These are phyloP conservation scores for Xiphydria camelus DNA, from an alignment of 2,888 invertebrate genomes.

Conservation along the genomic window DNA sequence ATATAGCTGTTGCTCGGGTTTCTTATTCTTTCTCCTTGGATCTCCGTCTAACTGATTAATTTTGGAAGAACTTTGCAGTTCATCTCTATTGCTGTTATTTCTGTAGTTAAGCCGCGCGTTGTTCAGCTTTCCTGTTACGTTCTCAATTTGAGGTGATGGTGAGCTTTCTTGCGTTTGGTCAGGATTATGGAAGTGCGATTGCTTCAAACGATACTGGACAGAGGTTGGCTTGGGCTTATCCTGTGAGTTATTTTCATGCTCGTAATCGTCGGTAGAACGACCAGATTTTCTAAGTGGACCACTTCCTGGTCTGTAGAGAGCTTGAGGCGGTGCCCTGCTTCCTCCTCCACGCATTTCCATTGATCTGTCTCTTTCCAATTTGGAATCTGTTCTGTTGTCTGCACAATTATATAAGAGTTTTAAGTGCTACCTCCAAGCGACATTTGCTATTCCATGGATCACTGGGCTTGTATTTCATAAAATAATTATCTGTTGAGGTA, in stretches of 20 bases:
- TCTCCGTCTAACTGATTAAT: constrained; percentile 38
- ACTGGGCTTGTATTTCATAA: background rate
- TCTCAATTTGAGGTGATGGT: constrained; percentile 35
- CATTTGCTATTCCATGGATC: background rate
- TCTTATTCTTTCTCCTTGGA: constrained; percentile 55
- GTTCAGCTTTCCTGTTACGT: constrained; percentile 42
- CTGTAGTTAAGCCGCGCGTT: constrained; percentile 40
- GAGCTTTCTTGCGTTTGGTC: constrained; percentile 31
- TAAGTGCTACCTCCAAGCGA: too few species aligned
- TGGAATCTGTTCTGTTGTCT: constrained; percentile 33
- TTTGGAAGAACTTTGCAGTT: constrained; percentile 32
- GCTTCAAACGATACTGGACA: constrained; percentile 47
- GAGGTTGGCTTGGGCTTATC: constrained; percentile 42
- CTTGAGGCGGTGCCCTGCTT: constrained; percentile 70
- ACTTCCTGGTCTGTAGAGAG: constrained; percentile 76
- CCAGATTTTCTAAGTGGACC: constrained; percentile 73
- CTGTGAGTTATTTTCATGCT: constrained; percentile 46
- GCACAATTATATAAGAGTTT: too few species aligned
- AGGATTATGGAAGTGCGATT: constrained; percentile 36
- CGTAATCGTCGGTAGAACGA: constrained; percentile 65
- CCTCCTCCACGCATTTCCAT: constrained; percentile 62
- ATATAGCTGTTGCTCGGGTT: constrained; percentile 63
- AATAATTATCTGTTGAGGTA: background rate
- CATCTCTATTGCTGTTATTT: constrained; percentile 39
- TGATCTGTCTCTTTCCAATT: constrained; percentile 47